Evolutionary conservation across 2,113 vertebrate species (phyloP).

Genomic region (Actenoides lindsayi): DNA sequence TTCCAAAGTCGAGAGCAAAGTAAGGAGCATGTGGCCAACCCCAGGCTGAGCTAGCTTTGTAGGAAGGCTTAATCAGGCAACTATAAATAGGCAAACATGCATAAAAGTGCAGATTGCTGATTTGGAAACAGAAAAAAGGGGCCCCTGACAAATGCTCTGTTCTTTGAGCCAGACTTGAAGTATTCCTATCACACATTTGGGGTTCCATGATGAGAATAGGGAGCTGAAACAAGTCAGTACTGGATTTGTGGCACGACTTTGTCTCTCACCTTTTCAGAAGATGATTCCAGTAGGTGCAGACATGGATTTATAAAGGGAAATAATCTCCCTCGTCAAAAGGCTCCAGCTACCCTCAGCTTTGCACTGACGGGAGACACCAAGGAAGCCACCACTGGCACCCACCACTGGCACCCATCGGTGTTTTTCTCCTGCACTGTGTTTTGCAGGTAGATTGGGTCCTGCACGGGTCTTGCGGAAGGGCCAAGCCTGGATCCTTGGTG

Average conservation of each 20-base stretch:
- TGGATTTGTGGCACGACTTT: background rate
- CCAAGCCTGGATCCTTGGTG: accelerated
- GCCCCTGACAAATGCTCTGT: background rate
- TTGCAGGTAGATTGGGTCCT: background rate
- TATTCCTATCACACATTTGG: too few species aligned
- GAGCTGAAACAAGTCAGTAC: background rate
- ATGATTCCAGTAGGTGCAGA: background rate
- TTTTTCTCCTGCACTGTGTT: background rate
- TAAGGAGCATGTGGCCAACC: background rate
- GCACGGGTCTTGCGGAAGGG: background rate
- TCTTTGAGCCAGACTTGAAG: background rate
- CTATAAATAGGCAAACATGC: background rate
- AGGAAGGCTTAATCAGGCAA: background rate
- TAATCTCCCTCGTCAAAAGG: background rate
- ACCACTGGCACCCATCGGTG: accelerated
- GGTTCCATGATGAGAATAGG: background rate
- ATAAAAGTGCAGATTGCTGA: background rate
- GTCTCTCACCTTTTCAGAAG: background rate
- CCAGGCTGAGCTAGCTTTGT: background rate
- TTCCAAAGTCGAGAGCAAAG: background rate
- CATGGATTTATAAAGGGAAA: background rate
- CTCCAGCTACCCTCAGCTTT: background rate
- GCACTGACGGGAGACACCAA: accelerated
- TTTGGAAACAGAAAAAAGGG: background rate
- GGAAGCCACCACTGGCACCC: background rate